phyloP scores from a whole-genome alignment of 2,888 invertebrate species.

The Alviniconcha strummeri region DNA sequence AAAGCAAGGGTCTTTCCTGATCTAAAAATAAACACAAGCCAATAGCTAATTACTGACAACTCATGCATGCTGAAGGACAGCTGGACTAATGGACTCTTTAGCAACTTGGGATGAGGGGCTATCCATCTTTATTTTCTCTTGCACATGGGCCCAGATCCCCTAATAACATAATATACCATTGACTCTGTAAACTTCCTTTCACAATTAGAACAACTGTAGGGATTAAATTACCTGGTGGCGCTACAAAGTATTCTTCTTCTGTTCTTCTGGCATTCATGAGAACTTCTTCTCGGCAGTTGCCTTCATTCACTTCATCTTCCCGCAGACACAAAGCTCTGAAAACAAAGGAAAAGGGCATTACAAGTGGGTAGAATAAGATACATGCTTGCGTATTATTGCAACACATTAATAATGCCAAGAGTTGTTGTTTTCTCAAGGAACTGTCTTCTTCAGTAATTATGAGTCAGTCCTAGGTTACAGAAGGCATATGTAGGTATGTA shows the following conservation, averaged over 20 bases:
- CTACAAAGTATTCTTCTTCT: constrained; percentile 92
- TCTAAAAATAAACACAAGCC: too few relatives aligned
- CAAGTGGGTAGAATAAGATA: neutral
- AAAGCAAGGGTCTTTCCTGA: too few relatives aligned
- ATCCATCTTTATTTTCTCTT: too few relatives aligned
- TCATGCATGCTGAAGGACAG: too few relatives aligned
- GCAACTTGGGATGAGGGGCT: too few relatives aligned
- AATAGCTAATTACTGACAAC: too few relatives aligned
- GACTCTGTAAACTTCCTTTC: too few relatives aligned
- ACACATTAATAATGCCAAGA: neutral
- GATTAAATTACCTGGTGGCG: constrained; percentile 82
- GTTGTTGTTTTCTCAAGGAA: neutral
- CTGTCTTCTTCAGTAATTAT: neutral
- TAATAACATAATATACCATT: too few relatives aligned
- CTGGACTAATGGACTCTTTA: too few relatives aligned
- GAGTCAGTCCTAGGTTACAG: neutral
- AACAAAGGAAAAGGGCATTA: neutral
- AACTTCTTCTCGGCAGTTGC: constrained; percentile 81
- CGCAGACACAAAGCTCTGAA: constrained; percentile 81
- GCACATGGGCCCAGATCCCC: too few relatives aligned
- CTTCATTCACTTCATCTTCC: constrained; percentile 82
- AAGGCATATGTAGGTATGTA: neutral
- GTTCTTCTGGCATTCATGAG: constrained; percentile 83
- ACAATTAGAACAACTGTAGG: too few relatives aligned
- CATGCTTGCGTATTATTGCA: neutral